phyloP scores from a whole-genome alignment of 1,140 invertebrate species.

The Drosophila navojoa region DNA sequence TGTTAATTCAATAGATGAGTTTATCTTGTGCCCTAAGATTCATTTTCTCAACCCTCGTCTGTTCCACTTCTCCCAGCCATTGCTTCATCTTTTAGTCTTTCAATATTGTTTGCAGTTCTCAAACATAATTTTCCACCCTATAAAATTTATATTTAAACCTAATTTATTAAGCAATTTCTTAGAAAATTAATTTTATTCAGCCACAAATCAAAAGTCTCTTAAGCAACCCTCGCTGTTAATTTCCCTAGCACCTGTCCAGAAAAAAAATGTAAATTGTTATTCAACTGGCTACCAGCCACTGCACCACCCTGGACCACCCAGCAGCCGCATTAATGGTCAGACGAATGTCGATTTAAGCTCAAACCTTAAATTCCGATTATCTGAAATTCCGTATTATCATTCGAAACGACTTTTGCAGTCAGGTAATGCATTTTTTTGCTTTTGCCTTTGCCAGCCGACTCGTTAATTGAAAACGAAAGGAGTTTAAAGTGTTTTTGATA shows the following conservation, averaged over 20 bases:
- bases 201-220: neutral
- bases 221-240: conserved; percentile 21
- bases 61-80: too few relatives aligned
- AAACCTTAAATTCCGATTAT: conserved; percentile 27
- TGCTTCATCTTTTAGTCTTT: too few relatives aligned
- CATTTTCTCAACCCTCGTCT: too few relatives aligned
- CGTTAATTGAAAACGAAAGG: conserved; percentile 59
- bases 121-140: too few relatives aligned
- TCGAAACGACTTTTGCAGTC: neutral
- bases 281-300: neutral
- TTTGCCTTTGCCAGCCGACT: too few relatives aligned
- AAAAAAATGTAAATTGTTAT: conserved; percentile 19
- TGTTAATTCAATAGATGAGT: too few relatives aligned
- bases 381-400: conserved; percentile 16
- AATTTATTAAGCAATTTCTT: too few relatives aligned
- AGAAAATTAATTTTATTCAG: too few relatives aligned
- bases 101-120: too few relatives aligned
- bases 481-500: conserved; percentile 48
- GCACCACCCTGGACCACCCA: conserved; percentile 38
- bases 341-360: conserved; percentile 23
- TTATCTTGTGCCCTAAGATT: too few relatives aligned
- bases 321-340: conserved; percentile 23
- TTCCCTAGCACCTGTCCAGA: conserved; percentile 30
- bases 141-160: too few relatives aligned
- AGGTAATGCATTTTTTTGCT: conserved; percentile 27